Evolutionary conservation across 2,888 invertebrate genomes (phyloP), one percentile per base, ranked within the genome.

Genomic region (Pecten maximus): DNA sequence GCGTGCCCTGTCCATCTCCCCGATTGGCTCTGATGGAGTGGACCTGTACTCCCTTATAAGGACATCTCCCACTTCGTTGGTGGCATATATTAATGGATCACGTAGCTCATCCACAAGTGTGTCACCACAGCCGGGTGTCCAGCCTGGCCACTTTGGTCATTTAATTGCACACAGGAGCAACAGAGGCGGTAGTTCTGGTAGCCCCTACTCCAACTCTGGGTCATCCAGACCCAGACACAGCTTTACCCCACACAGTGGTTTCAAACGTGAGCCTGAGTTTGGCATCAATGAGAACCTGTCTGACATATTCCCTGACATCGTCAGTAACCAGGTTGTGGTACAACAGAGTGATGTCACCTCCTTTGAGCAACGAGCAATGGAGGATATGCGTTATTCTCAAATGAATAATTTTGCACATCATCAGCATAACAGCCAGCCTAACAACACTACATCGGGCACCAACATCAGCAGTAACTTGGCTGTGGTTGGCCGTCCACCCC

Each of bases 41-140:
- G 97, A 97, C 92, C 94, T 97, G 89, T 96, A 96, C 90, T 95
- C 95, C 50, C 94, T 97, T 87, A 97, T 97, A 89, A 94, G 97
- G 44, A 95, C 96, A 87, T 97, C 97, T 0, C 97, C 97, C 35
- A 97, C 97, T 2, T 97, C 97, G 28, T 95, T 97, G 89, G 94
- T 95, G 12, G 95, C 94, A 10, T 94, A 94, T 90, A 94, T 95
- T 87, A 95, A 94, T 90, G 94, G 95, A 35, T 95, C 95, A 0
- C 92, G 94, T 87, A 95, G 96, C 86, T 95, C 96, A 6, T 94
- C 96, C 23, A 93, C 95, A 40, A 95, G 95, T 89, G 95, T 94
- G 3, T 95, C 96, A 23, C 96, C 95, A 8, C 95, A 95, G 89
- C 94, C 94, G 1, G 91, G 92, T 12, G 90, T 92, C 10, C 95